Percentiles rank a stretch among this genome's conserved stretches.
Conservation (phyloP, 2,113 vertebrate species). For the Saimiri boliviensis region DNA sequence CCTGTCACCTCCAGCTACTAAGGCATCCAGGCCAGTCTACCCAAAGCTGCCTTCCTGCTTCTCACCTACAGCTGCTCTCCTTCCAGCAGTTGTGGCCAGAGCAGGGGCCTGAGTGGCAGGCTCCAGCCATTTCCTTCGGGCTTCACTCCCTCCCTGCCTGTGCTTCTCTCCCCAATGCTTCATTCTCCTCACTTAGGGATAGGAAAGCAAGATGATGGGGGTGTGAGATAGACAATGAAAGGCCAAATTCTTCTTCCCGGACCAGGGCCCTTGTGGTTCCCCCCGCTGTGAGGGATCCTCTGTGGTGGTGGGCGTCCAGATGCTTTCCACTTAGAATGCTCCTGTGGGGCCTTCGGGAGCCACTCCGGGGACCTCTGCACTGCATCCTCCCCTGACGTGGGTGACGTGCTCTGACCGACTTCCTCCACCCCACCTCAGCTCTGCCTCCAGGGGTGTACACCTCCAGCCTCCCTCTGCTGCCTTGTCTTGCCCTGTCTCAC, state of each 20-base stretch:
- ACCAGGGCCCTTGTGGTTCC: not conserved
- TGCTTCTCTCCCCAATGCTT: not conserved
- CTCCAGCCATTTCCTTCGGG: not conserved
- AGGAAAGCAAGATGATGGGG: not conserved
- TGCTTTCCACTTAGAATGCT: not conserved
- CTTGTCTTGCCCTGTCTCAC: not conserved
- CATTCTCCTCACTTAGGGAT: not conserved
- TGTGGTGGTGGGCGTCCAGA: fast-evolving
- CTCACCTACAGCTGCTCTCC: not conserved
- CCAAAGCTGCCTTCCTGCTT: no score
- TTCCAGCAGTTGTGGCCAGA: not conserved
- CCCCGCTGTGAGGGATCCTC: not conserved
- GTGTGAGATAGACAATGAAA: not conserved
- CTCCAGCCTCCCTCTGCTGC: not conserved
- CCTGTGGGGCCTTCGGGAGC: not conserved
- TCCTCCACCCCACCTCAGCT: not conserved
- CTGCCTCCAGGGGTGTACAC: no score
- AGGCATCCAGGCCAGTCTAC: not conserved
- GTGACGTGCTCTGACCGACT: not conserved
- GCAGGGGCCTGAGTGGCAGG: not conserved
- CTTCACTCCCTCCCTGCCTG: not conserved
- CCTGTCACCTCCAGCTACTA: not conserved
- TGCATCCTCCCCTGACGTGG: not conserved
- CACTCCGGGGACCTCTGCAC: not conserved
- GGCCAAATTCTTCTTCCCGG: not conserved